phyloP scores from a whole-genome alignment of 1,140 invertebrate species.

The Solen grandis region DNA sequence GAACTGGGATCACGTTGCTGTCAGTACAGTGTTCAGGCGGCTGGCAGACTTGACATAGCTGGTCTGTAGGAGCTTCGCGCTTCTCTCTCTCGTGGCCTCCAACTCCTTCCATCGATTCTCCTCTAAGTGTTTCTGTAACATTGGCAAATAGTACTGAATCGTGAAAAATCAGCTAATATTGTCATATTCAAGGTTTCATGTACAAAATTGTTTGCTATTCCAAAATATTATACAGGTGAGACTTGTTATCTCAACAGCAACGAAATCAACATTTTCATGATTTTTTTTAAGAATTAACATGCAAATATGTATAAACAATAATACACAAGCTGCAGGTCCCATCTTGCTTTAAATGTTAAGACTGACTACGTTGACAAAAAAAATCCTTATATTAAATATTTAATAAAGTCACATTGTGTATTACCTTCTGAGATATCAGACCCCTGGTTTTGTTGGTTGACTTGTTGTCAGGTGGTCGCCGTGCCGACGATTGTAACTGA shows the following conservation, averaged over 20 bases:
- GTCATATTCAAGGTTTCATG: no score
- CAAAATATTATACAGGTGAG: background rate
- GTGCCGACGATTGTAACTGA: conserved; percentile 65
- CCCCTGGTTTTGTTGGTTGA: conserved; percentile 62
- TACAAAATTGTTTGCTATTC: no score
- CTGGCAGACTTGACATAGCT: conserved; percentile 55
- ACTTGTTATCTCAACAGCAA: no score
- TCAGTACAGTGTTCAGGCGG: conserved; percentile 50
- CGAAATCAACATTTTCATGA: no score
- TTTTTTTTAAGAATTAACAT: no score
- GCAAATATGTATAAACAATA: no score
- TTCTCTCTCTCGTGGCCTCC: conserved; percentile 73
- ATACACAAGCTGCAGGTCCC: no score
- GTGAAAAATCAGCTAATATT: no score
- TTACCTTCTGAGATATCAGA: conserved; percentile 75
- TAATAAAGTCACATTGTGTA: no score
- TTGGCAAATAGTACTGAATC: background rate
- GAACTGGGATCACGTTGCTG: conserved; percentile 27
- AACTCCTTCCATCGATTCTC: conserved; percentile 76
- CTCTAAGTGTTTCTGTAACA: conserved; percentile 73
- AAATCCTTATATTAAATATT: no score
- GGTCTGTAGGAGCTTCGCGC: conserved; percentile 67
- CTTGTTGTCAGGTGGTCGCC: conserved; percentile 48
- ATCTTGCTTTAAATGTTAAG: no score
- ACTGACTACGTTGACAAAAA: no score